Evolutionary conservation across 2,888 invertebrate genomes (phyloP).

Genomic region (Ormyrus nitidulus): DNA sequence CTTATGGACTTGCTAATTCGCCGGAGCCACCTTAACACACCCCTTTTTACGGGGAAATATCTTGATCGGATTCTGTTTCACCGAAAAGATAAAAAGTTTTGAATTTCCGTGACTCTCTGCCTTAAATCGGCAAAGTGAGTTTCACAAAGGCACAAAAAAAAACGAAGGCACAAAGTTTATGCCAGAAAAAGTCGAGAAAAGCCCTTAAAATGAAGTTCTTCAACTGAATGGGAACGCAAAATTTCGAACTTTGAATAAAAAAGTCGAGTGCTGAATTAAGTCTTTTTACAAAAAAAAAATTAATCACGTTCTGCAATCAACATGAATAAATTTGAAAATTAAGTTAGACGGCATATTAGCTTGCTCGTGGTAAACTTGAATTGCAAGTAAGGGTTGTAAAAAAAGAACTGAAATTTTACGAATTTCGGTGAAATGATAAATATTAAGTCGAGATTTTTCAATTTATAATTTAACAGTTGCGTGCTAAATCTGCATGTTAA

Average conservation of each 20-base stretch:
- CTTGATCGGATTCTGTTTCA: conserved; percentile 29
- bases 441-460: too few relatives aligned
- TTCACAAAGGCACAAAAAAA: conserved; percentile 7
- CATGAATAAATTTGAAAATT: not conserved
- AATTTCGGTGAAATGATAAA: too few relatives aligned
- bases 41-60: not conserved
- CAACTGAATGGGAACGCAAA: not conserved
- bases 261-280: too few relatives aligned
- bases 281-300: too few relatives aligned
- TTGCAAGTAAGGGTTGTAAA: too few relatives aligned
- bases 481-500: too few relatives aligned
- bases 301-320: too few relatives aligned
- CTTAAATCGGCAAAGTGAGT: conserved; percentile 18
- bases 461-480: too few relatives aligned
- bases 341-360: not conserved
- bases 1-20: too few relatives aligned
- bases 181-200: conserved; percentile 19
- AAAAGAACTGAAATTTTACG: too few relatives aligned
- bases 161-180: not conserved
- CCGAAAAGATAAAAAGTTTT: conserved; percentile 20
- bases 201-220: not conserved
- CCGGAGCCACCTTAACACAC: not conserved
- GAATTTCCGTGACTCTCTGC: conserved; percentile 18
- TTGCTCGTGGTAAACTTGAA: too few relatives aligned
- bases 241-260: too few relatives aligned